Percentiles rank a stretch among this genome's conserved stretches.
Conservation (phyloP, 2,888 invertebrate species). For the Acleris cristana region DNA sequence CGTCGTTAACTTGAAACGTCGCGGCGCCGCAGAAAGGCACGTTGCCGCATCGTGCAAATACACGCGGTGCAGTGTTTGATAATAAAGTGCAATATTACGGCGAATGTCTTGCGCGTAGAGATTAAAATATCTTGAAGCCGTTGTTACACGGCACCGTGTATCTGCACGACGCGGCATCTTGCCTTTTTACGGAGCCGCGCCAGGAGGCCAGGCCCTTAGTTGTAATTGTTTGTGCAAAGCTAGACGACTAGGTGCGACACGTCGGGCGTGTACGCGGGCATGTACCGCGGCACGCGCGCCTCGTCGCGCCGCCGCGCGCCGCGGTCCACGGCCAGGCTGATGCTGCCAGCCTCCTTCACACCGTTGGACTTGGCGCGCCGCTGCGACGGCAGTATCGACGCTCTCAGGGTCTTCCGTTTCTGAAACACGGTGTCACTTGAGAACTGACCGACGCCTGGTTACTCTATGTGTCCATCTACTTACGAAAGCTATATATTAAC, state of each 20-base stretch:
- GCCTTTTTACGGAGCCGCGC: too few species aligned
- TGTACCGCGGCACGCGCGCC: constrained; percentile 87
- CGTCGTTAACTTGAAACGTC: too few species aligned
- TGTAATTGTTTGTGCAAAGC: constrained; percentile 20
- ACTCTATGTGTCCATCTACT: constrained; percentile 57
- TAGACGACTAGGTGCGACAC: constrained; percentile 92
- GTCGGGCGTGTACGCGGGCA: constrained; percentile 90
- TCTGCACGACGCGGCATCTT: too few species aligned
- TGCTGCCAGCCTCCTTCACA: constrained; percentile 90
- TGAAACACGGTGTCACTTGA: constrained; percentile 70
- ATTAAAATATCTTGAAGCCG: too few species aligned
- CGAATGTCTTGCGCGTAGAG: too few species aligned
- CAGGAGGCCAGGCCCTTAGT: background rate
- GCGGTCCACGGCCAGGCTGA: constrained; percentile 91
- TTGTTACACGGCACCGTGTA: too few species aligned
- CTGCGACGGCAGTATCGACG: constrained; percentile 90
- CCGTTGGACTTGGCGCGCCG: constrained; percentile 91
- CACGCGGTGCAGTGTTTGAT: too few species aligned
- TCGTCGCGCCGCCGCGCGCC: constrained; percentile 85
- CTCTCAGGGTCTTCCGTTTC: constrained; percentile 94
- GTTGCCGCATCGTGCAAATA: too few species aligned
- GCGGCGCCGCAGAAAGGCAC: too few species aligned
- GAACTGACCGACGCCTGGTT: constrained; percentile 36
- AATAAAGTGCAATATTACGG: too few species aligned
- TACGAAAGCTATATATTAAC: constrained; percentile 65